phyloP scores from a whole-genome alignment of 2,888 invertebrate species.

The Acleris laterana region DNA sequence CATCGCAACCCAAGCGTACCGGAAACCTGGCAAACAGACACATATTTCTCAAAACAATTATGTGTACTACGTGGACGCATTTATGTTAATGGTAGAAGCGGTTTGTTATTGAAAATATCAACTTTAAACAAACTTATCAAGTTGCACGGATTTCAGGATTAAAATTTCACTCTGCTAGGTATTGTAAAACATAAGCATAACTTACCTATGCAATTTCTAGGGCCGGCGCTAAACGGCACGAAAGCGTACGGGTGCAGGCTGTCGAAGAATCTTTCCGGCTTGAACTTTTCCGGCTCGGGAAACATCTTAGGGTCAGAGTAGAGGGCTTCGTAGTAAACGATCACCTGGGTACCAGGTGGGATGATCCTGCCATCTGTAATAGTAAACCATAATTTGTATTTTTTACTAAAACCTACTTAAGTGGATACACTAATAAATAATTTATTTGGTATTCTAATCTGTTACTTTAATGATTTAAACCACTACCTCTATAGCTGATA shows the following conservation, averaged over 20 bases:
- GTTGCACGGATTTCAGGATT: too few species aligned
- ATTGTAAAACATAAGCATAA: too few species aligned
- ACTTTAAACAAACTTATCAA: too few species aligned
- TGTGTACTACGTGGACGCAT: too few species aligned
- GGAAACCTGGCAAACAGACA: conserved; percentile 45
- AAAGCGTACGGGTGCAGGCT: conserved; percentile 48
- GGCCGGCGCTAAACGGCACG: conserved; percentile 53
- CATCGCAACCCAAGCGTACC: conserved; percentile 52
- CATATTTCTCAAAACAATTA: not conserved
- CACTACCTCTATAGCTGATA: not conserved
- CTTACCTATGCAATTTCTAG: conserved; percentile 52
- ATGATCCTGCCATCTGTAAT: conserved; percentile 50
- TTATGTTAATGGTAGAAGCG: too few species aligned
- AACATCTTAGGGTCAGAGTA: conserved; percentile 47
- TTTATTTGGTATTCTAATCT: not conserved
- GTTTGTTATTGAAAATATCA: too few species aligned
- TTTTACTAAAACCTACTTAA: not conserved
- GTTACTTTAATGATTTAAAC: too few species aligned
- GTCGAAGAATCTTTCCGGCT: conserved; percentile 49
- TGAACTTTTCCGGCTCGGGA: conserved; percentile 48
- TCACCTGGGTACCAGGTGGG: conserved; percentile 48
- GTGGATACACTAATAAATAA: not conserved
- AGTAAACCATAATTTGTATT: not conserved
- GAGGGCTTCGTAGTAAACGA: conserved; percentile 50
- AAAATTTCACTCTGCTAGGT: too few species aligned